A percentile compares a stretch with the other conserved stretches of the same genome.
phyloP scores from a whole-genome alignment of 1,140 invertebrate genomes.

The Drosophila auraria region DNA sequence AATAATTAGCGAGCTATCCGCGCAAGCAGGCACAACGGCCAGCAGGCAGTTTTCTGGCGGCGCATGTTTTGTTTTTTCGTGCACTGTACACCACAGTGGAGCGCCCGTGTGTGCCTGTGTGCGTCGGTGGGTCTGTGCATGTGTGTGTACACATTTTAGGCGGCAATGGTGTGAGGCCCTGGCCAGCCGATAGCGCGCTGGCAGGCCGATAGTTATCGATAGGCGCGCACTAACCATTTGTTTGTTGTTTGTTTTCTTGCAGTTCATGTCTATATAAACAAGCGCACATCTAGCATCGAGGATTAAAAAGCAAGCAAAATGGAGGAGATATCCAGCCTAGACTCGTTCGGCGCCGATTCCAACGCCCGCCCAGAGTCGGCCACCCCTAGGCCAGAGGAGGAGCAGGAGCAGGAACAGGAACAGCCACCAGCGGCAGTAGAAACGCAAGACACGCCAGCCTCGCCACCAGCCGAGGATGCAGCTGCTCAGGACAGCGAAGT shows the following conservation, averaged over 20 bases:
- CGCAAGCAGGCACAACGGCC: constrained; percentile 24
- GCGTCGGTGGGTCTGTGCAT: constrained; percentile 53
- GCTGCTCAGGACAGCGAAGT: constrained; percentile 13
- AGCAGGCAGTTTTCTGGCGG: constrained; percentile 51
- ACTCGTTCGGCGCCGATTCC: constrained; percentile 77
- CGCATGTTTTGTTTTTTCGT: constrained; percentile 83
- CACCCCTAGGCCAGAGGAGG: constrained; percentile 63
- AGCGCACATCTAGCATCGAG: constrained; percentile 29
- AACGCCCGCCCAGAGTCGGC: constrained; percentile 62
- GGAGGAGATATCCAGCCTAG: constrained; percentile 82
- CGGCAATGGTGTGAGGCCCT: constrained; percentile 74
- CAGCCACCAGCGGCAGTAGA: constrained; percentile 20
- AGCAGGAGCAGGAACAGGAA: constrained; percentile 22
- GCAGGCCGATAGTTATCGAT: constrained; percentile 50
- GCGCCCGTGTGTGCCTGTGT: constrained; percentile 49
- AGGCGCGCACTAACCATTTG: constrained; percentile 31
- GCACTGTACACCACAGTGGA: constrained; percentile 75
- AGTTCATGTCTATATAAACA: constrained; percentile 75
- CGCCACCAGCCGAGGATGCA: constrained; percentile 60
- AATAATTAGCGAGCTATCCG: constrained; percentile 2
- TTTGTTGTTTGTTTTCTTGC: constrained; percentile 61
- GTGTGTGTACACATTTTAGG: constrained; percentile 81
- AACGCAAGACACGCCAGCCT: constrained; percentile 57
- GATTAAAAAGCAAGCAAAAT: constrained; percentile 37
- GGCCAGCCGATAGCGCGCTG: constrained; percentile 53